Base-by-base conservation (phyloP, 2,797 vertebrate species). In the Phrynocephalus vlangalii region DNA sequence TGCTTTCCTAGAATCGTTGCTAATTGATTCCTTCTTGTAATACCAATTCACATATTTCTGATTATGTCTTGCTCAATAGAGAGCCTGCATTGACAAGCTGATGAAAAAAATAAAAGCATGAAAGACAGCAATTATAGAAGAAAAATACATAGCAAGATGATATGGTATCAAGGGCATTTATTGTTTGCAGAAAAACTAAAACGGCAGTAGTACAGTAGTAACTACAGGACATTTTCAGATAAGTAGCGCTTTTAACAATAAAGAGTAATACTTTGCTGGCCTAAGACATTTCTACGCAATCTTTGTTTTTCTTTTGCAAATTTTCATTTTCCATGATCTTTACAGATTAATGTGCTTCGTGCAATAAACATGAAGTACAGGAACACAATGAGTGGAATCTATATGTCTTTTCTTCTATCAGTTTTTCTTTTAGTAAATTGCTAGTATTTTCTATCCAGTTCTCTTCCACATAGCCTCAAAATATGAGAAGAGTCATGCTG, bases 11-110 rank as follows among this genome's bases (percentile, higher is more conserved):
- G 80, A 90, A 93, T 95, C 86, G 1, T 91, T 93, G 92, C 86
- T 90, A 93, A 94, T 89, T 93, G 90, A 91, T 92, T 93, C 83
- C 83, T 94, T 91, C 90, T 93, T 86, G 82, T 78, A 22, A 90
- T 90, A 70, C 72, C 52, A 71, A 89, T 92, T 89, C 85, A 93
- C 91, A 86, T 56, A 50, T 87, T 90, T 90, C 92, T 95, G 78
- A 60, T 82, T 52, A 56, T 88, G 79, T 87, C 83, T 82, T 89
- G 2, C 70, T 86, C 88, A 70, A 33, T 30, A 81, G 67, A 82
- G 82, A 89, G 72, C 52, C 30, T 20, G 73, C 63, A 48, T 72
- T 66, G 4, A 24, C 5, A 28, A 92, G 91, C 72, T 83, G 30
- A 67, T 68, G 18, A 33, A 30, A 78, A 28, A 82, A 84, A 33